Conservation (phyloP, 2,797 vertebrate species). For the Valencia hispanica region DNA sequence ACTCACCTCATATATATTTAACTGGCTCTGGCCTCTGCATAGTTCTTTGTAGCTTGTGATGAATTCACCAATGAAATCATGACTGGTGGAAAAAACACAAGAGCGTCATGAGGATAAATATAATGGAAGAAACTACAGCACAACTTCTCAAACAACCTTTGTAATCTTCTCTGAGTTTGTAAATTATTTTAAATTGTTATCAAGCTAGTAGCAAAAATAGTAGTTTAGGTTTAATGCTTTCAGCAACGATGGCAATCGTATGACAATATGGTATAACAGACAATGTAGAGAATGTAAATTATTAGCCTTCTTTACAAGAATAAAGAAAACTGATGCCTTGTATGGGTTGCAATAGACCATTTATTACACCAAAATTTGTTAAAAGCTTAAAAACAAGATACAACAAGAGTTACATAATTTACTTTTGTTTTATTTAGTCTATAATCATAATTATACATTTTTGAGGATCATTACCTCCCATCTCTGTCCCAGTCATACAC, state of each 20-base stretch:
- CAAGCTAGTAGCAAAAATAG: background rate
- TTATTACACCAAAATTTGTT: background rate
- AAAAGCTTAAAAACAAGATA: background rate
- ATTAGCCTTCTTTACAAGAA: background rate
- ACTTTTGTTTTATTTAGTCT: background rate
- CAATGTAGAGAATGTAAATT: background rate
- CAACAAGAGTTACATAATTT: background rate
- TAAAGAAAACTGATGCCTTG: background rate
- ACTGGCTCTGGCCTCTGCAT: conserved; percentile 87
- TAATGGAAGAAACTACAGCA: conserved; percentile 5
- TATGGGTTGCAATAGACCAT: background rate
- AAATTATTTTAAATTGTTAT: background rate
- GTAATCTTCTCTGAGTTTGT: background rate
- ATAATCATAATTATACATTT: background rate
- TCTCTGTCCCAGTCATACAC: conserved; percentile 81
- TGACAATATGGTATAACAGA: background rate
- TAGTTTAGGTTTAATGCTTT: background rate
- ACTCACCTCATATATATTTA: conserved; percentile 90
- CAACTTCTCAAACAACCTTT: background rate
- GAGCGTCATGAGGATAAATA: conserved; percentile 10
- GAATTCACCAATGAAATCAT: conserved; percentile 96
- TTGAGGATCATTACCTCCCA: conserved; percentile 64
- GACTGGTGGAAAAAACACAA: conserved; percentile 76
- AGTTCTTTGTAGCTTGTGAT: conserved; percentile 92
- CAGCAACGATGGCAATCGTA: background rate